Conservation (phyloP, 2,113 vertebrate species). For the Penelope pileata region DNA sequence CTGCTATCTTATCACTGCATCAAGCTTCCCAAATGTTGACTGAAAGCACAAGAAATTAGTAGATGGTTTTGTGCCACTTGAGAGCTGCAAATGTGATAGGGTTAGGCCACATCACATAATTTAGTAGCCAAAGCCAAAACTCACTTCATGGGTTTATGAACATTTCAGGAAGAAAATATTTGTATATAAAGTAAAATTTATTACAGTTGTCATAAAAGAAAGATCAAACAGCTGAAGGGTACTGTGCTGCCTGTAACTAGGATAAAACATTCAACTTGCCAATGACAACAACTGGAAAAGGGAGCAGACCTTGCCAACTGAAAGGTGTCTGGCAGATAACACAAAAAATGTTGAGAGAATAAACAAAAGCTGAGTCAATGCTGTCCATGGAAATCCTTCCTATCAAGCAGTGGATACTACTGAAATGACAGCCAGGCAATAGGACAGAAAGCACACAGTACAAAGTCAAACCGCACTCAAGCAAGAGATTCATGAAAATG, state of each 20-base stretch:
- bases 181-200: not conserved
- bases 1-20: not conserved
- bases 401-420: not conserved
- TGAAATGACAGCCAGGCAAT: not conserved
- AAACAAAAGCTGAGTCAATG: not conserved
- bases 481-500: not conserved
- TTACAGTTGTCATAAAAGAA: not conserved
- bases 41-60: not conserved
- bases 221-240: conserved; percentile 1
- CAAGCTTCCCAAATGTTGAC: not conserved
- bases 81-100: not conserved
- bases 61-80: not conserved
- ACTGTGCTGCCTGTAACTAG: not conserved
- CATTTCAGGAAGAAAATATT: conserved; percentile 6
- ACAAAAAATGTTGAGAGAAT: conserved; percentile 35
- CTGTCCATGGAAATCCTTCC: not conserved
- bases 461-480: not conserved
- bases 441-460: not conserved
- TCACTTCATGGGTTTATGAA: not conserved
- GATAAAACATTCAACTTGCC: conserved; percentile 26
- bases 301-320: conserved; percentile 24
- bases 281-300: conserved; percentile 35
- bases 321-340: conserved; percentile 27
- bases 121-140: not conserved
- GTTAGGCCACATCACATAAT: not conserved